Evolutionary conservation across 2,888 invertebrate genomes (phyloP).

Genomic region (Rhagium mordax): DNA sequence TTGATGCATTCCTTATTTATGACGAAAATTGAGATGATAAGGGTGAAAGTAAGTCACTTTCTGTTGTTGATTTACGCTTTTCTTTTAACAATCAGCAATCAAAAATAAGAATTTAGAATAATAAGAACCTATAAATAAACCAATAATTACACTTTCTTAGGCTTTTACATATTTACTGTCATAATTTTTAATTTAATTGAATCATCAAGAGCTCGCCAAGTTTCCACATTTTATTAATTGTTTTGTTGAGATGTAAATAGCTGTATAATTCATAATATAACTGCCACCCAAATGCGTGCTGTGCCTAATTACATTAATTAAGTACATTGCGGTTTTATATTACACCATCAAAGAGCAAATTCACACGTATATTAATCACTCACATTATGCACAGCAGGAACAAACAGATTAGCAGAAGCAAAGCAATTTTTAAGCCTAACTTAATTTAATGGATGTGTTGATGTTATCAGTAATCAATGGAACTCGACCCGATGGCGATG

Average conservation of each 20-base stretch:
- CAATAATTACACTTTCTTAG: too few species aligned
- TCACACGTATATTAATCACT: slow-evolving; percentile 20
- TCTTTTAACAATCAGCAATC: too few species aligned
- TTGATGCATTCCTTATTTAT: neutral
- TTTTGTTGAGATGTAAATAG: neutral
- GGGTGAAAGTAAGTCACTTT: too few species aligned
- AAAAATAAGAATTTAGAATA: too few species aligned
- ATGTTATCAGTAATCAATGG: slow-evolving; percentile 3
- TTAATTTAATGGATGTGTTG: slow-evolving; percentile 25
- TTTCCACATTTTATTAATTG: neutral
- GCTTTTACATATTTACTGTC: neutral
- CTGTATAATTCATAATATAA: neutral
- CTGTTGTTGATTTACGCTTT: too few species aligned
- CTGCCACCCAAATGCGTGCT: neutral
- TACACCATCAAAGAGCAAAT: slow-evolving; percentile 13
- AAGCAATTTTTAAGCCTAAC: slow-evolving; percentile 20
- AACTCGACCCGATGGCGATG: neutral
- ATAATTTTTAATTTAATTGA: neutral
- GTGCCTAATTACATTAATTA: slow-evolving; percentile 23
- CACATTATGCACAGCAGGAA: slow-evolving; percentile 8
- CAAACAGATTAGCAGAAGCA: slow-evolving; percentile 21
- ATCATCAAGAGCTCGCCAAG: neutral
- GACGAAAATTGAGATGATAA: neutral
- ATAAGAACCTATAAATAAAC: too few species aligned
- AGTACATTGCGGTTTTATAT: neutral